Conservation (phyloP, 2,888 invertebrate genomes). For the Ornithoptera alexandrae region DNA sequence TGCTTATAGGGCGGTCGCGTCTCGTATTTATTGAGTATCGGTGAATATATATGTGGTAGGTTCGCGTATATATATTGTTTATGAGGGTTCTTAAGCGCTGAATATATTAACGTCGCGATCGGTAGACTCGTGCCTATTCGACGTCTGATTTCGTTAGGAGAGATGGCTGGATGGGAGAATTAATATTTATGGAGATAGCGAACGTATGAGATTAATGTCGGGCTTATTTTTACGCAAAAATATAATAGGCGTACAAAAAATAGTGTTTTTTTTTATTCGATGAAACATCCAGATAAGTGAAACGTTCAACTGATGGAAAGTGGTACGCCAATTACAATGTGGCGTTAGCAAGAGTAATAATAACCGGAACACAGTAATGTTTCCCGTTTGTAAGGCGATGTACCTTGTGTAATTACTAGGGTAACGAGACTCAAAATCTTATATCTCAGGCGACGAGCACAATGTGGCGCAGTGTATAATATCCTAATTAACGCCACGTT, state of each 20-base stretch:
- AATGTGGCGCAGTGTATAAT: too few species aligned
- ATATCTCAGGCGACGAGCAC: too few species aligned
- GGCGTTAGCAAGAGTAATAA: too few species aligned
- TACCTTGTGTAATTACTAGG: too few species aligned
- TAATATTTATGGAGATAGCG: constrained; percentile 29
- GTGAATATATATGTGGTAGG: constrained; percentile 45
- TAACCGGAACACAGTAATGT: too few species aligned
- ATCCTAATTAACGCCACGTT: too few species aligned
- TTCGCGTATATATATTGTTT: constrained; percentile 52
- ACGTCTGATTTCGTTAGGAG: constrained; percentile 48
- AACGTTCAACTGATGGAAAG: too few species aligned
- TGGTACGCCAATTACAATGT: too few species aligned
- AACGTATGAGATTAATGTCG: constrained; percentile 14
- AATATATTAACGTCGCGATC: constrained; percentile 65
- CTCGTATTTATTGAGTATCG: constrained; percentile 55
- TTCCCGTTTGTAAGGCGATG: too few species aligned
- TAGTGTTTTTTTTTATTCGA: not conserved
- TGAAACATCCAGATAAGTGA: too few species aligned
- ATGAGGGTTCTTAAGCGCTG: constrained; percentile 63
- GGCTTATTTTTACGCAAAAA: constrained; percentile 22
- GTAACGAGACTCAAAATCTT: too few species aligned
- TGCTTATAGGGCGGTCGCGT: constrained; percentile 34
- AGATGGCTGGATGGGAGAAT: constrained; percentile 21
- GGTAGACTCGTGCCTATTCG: constrained; percentile 43
- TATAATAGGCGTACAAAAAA: not conserved